These are phyloP conservation scores for Varanus salvator DNA, from an alignment of 2,113 vertebrate genomes.

Conservation along the genomic window DNA sequence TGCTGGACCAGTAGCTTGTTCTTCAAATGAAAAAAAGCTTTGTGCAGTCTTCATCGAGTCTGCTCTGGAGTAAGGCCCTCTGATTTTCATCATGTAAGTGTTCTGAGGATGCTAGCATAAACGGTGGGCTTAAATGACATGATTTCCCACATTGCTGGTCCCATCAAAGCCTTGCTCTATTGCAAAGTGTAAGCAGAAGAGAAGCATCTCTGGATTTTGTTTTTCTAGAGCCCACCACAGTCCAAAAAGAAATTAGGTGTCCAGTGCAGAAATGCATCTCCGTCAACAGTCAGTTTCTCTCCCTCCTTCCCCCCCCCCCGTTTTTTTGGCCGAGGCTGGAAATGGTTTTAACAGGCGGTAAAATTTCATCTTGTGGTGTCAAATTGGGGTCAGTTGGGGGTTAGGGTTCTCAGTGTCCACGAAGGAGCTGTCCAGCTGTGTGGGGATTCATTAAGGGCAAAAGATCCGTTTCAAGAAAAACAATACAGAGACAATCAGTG, in stretches of 20 bases:
- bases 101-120: neutral
- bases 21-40: slow-evolving; percentile 25
- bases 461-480: slow-evolving; percentile 97
- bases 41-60: neutral
- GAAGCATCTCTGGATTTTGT: neutral
- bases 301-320: neutral
- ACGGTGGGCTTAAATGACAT: slow-evolving; percentile 34
- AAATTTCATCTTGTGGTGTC: slow-evolving; percentile 98
- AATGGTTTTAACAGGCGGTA: slow-evolving; percentile 97
- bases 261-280: slow-evolving; percentile 77
- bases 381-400: slow-evolving; percentile 98
- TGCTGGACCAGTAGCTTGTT: neutral
- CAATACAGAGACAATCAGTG: slow-evolving; percentile 92
- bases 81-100: neutral
- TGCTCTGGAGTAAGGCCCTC: neutral
- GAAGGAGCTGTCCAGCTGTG: slow-evolving; percentile 98
- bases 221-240: slow-evolving; percentile 21
- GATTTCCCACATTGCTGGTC: slow-evolving; percentile 49
- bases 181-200: slow-evolving; percentile 33
- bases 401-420: slow-evolving; percentile 97
- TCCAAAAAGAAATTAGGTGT: slow-evolving; percentile 79
- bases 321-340: slow-evolving; percentile 78
- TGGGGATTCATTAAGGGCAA: slow-evolving; percentile 94
- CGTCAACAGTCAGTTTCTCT: slow-evolving; percentile 75
- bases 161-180: slow-evolving; percentile 28